phyloP scores from a whole-genome alignment of 2,797 vertebrate species.

The Taenioides sp. region DNA sequence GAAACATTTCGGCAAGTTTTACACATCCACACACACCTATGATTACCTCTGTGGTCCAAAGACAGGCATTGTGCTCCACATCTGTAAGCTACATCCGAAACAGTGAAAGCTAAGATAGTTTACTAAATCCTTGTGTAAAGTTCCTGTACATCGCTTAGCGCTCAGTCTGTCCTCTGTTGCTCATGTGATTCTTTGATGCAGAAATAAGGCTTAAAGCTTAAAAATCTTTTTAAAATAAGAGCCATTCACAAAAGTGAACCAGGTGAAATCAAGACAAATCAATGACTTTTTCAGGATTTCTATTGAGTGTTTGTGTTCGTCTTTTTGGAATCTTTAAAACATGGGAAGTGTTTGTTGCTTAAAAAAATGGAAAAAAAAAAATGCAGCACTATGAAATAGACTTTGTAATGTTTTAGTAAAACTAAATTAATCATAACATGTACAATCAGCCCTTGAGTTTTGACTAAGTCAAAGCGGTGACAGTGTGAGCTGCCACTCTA shows the following conservation, averaged over 20 bases:
- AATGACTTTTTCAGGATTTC: conserved; percentile 68
- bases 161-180: conserved; percentile 66
- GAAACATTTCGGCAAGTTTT: conserved; percentile 73
- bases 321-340: conserved; percentile 55
- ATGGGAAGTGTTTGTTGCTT: conserved; percentile 66
- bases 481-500: conserved; percentile 63
- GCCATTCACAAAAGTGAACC: conserved; percentile 62
- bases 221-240: conserved; percentile 50
- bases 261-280: conserved; percentile 66
- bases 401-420: conserved; percentile 62
- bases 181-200: conserved; percentile 70
- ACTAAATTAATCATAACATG: conserved; percentile 68
- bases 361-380: conserved; percentile 41
- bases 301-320: conserved; percentile 66
- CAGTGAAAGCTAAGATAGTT: conserved; percentile 55
- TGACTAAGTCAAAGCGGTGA: conserved; percentile 68
- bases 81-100: conserved; percentile 71
- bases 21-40: conserved; percentile 67
- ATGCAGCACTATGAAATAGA: conserved; percentile 50
- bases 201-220: conserved; percentile 50
- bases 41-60: conserved; percentile 79
- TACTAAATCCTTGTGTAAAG: conserved; percentile 63
- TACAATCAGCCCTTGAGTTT: conserved; percentile 73
- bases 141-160: conserved; percentile 63
- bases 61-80: conserved; percentile 73